Evolutionary conservation across 2,797 vertebrate genomes (phyloP).

Genomic region (Oreochromis grahami): DNA sequence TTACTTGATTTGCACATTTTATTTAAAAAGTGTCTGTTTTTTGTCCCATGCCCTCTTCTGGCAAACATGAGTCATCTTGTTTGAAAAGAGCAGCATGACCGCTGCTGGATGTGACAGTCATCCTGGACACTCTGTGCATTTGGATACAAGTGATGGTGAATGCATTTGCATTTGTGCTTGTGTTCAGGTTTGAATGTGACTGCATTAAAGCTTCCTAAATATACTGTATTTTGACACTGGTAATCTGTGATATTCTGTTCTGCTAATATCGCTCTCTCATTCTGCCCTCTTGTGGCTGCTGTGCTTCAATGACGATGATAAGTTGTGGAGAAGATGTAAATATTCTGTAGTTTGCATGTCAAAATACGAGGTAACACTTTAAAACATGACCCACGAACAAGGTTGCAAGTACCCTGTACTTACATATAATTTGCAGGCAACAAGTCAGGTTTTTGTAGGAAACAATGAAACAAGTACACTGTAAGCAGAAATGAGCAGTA

Average conservation of each 20-base stretch:
- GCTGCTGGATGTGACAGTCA: neutral
- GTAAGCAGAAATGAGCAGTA: no score
- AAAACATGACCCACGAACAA: fast-evolving
- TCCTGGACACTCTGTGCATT: neutral
- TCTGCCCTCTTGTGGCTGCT: constrained; percentile 43
- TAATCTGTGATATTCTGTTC: neutral
- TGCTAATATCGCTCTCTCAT: neutral
- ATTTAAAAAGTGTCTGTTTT: neutral
- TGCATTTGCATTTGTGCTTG: neutral
- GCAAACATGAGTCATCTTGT: neutral
- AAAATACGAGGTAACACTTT: neutral
- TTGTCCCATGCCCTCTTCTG: neutral
- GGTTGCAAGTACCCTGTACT: neutral
- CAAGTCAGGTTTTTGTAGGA: no score
- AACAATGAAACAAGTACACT: no score
- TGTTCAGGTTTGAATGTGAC: neutral
- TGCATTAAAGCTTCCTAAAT: neutral
- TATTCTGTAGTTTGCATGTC: neutral
- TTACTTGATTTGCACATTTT: no score
- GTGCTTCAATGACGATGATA: fast-evolving
- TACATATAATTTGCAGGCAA: neutral
- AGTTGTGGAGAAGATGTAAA: neutral
- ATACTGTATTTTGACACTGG: neutral
- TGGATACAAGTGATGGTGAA: neutral
- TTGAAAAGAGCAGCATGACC: neutral